phyloP scores from a whole-genome alignment of 2,113 vertebrate genomes.

The Xiphias gladius region DNA sequence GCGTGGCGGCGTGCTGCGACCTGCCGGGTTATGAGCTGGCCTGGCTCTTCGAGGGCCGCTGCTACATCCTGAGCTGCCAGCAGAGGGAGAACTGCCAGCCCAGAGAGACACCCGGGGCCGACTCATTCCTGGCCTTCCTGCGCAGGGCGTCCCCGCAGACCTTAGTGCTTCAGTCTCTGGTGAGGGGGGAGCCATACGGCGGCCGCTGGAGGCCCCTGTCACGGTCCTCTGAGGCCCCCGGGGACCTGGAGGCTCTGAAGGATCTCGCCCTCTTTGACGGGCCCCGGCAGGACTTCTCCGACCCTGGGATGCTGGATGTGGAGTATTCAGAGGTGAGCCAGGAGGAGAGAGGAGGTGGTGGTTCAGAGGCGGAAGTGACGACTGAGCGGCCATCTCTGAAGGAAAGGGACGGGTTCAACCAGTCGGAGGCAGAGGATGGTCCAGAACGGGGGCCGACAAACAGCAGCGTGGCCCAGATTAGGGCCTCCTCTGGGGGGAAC shows the following conservation, averaged over 20 bases:
- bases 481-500: slow-evolving; percentile 13
- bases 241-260: slow-evolving; percentile 83
- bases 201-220: slow-evolving; percentile 75
- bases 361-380: slow-evolving; percentile 48
- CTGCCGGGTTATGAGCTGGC: slow-evolving; percentile 88
- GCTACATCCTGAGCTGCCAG: slow-evolving; percentile 91
- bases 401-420: slow-evolving; percentile 76
- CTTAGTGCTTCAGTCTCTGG: slow-evolving; percentile 80
- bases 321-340: slow-evolving; percentile 83
- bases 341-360: slow-evolving; percentile 74
- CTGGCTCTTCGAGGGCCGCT: slow-evolving; percentile 91
- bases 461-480: slow-evolving; percentile 29
- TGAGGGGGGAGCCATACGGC: slow-evolving; percentile 80
- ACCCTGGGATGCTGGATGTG: slow-evolving; percentile 55
- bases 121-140: slow-evolving; percentile 89
- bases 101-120: slow-evolving; percentile 81
- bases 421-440: slow-evolving; percentile 72
- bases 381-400: slow-evolving; percentile 73
- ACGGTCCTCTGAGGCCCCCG: slow-evolving; percentile 66
- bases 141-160: slow-evolving; percentile 81
- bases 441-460: slow-evolving; percentile 33
- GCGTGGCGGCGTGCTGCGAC: slow-evolving; percentile 88
- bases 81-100: slow-evolving; percentile 86
- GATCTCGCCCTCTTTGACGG: slow-evolving; percentile 84
- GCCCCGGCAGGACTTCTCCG: slow-evolving; percentile 72